These are phyloP conservation scores for Thalassarche chlororhynchos DNA, from an alignment of 2,113 vertebrate genomes.

Conservation along the genomic window DNA sequence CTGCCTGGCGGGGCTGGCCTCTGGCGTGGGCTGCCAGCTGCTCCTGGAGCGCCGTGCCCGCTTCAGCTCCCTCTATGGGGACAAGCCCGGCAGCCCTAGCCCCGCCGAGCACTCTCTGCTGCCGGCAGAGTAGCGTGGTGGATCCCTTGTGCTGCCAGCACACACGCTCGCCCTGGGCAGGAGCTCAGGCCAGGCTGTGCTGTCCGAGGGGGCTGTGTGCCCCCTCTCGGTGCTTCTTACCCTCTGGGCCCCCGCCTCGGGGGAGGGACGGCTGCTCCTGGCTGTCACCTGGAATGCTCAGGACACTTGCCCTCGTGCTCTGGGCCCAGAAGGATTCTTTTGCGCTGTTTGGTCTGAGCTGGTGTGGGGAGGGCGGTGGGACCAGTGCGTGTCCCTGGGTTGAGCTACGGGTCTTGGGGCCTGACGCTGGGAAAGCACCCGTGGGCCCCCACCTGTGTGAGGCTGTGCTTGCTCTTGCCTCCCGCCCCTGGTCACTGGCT, in stretches of 20 bases:
- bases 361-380: neutral
- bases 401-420: neutral
- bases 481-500: neutral
- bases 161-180: fast-evolving
- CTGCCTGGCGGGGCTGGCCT: conserved; percentile 80
- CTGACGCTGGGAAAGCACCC: fast-evolving
- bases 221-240: neutral
- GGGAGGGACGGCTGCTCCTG: neutral
- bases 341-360: neutral
- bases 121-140: fast-evolving
- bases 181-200: neutral
- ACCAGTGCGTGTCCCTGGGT: fast-evolving
- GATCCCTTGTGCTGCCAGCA: neutral
- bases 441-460: fast-evolving
- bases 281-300: neutral
- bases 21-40: conserved; percentile 53
- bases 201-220: neutral
- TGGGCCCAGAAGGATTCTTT: neutral
- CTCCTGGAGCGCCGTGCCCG: conserved; percentile 71
- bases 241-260: neutral
- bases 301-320: neutral
- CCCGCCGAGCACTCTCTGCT: neutral
- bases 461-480: neutral
- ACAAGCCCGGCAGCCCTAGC: neutral
- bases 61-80: conserved; percentile 72